Base-by-base conservation (phyloP, 2,888 invertebrate genomes). In the Pomacea canaliculata region DNA sequence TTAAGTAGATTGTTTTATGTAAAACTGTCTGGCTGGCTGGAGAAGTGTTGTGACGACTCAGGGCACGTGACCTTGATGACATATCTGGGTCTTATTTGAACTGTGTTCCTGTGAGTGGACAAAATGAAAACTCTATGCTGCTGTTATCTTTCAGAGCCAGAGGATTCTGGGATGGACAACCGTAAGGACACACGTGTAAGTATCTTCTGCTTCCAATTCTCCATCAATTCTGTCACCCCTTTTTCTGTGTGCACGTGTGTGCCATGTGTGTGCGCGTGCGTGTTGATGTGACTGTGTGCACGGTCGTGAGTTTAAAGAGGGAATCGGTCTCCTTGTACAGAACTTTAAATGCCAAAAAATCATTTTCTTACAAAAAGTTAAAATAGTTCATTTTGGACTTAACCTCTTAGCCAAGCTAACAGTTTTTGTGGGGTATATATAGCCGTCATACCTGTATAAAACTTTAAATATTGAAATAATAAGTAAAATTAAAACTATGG, bases 121-220 rank as follows among this genome's bases (percentile, higher is more conserved):
- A 18, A 60, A 23, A 73, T 67, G 73, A 73, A 71, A 37, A n/a
- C 46, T 18, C 46, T 73, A 12, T 79, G 70, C 70, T 81, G 77
- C 73, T 81, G 77, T 56, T 79, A 69, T 74, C 66, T 82, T 82
- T 27, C 82, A 78, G 86, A 81, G 72, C 76, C 72, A 62, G 85
- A 85, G 63, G 85, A 85, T 76, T 86, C 86, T 23, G 86, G 86
- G 18, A 86, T 86, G 86, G 86, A 85, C 66, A 86, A 83, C 71
- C 82, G 82, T 23, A 74, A 69, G 51, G 74, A 69, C 23, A 49
- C 62, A 10, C 62, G 68, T 59, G 74, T 68, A 49, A 74, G 69
- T 69, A n/a, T 51, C 10, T 23, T 56, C 5, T 5, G 9, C 23
- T 4, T 51, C 23, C 7, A 8, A 48, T 27, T n/a, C 13, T 69